Base-by-base conservation (phyloP, 1,140 invertebrate genomes). In the Spodoptera litura region DNA sequence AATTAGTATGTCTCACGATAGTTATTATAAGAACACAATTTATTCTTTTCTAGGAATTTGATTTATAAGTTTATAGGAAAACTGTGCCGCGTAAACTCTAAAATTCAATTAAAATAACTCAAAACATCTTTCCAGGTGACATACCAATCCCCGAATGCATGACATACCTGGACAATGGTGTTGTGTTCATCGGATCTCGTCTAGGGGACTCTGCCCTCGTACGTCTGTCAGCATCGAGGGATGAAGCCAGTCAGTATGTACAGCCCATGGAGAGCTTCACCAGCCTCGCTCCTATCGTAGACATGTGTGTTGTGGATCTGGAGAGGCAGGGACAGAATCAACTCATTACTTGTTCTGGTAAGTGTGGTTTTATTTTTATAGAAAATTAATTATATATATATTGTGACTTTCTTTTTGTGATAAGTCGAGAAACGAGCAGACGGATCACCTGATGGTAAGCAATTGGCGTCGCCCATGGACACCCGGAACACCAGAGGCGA, bases 161-260 rank as follows among this genome's bases (percentile, higher is more conserved):
- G 89, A 99, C 99, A n/a, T 99, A 99, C 90, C 95, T 99, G 62
- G 99, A 99, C 91, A 99, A 99, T 95, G 98, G 98, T 56, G 99
- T 99, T 31, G 97, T 99, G 64, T 99, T 99, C 92, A 97, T 99
- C 85, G 99, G 99, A 0, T 99, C 99, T 0, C 96, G 98, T 25
- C 95, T 99, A 27, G 99, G 99, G 0, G 99, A 99, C 94, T 99
- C 98, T 0, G 99, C 99, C 81, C 95, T 99, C 3, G 97, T 99
- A 0, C 98, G 99, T 88, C 95, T 99, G 52, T 98, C 97, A 84
- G 96, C 97, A 4, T 96, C 97, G 81, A 95, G 97, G 0, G 98
- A 99, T 92, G 98, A 98, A 61, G 96, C 96, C 87, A 97, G 97
- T 11, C 98, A 98, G 12, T 99, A 99, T 92, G 98, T 99, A 15